Base-by-base conservation (phyloP, 2,113 vertebrate genomes). In the Corvus cornix region DNA sequence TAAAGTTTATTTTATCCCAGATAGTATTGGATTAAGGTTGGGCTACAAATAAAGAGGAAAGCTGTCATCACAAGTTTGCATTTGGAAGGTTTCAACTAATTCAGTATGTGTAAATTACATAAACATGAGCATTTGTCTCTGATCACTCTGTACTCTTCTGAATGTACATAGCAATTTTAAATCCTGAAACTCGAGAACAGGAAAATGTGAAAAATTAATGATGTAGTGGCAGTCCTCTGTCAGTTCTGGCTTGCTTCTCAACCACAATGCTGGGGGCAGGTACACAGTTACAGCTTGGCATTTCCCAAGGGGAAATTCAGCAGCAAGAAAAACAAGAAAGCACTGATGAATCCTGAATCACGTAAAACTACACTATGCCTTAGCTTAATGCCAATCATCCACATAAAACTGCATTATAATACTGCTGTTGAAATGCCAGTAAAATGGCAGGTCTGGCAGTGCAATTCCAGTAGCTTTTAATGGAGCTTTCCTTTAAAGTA, bases 281-380 rank as follows among this genome's bases (percentile, higher is more conserved):
- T 26, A 28, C 0, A 0, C 16, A 23, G 44, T 20, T 31, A n/a
- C 39, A 46, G 27, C 21, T 67, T 44, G 75, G 80, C 27, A 43
- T 84, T 90, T 95, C 75, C 55, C 35, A 48, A 85, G 58, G 35
- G 44, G 16, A 89, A n/a, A 10, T n/a, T 73, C 58, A 70, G 59
- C 58, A 83, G 55, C 46, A 68, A 53, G 44, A 30, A 63, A 70
- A 85, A 31, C 28, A 70, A 52, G 59, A 56, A 70, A 70, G 43
- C 21, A 16, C 43, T 80, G 79, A 52, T 76, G 46, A 72, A 30
- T 44, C 51, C 68, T 43, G 37, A 70, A 55, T 79, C 46, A 67
- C 26, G 28, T 15, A 19, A 26, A 56, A 49, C 24, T 67, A 17
- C 16, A 13, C 7, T 4, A 2, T 33, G n/a, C 30, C 62, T 82